Evolutionary conservation across 2,888 invertebrate species (phyloP).

Genomic region (Allygus modestus): DNA sequence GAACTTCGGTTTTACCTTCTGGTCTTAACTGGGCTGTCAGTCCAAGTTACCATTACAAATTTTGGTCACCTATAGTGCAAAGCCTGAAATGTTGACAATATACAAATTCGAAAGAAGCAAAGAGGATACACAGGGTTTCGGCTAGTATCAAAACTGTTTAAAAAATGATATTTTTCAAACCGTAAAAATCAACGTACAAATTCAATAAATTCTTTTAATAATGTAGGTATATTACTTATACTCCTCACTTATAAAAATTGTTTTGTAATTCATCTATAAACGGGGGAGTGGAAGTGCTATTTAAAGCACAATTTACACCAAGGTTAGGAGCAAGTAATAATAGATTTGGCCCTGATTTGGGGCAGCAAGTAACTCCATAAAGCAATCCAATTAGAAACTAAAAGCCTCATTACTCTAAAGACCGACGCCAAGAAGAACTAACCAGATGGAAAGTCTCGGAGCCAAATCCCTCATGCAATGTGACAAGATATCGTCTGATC

Average conservation of each 20-base stretch:
- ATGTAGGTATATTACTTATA: background rate
- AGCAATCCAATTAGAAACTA: slow-evolving; percentile 43
- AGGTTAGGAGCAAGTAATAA: slow-evolving; percentile 2
- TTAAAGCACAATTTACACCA: slow-evolving; percentile 5
- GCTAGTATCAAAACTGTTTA: too few species aligned
- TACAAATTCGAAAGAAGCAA: too few species aligned
- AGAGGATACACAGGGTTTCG: too few species aligned
- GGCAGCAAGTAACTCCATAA: slow-evolving; percentile 17
- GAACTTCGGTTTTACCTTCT: too few species aligned
- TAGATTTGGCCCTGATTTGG: background rate
- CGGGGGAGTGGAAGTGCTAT: background rate
- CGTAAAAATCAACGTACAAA: too few species aligned
- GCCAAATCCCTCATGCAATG: background rate
- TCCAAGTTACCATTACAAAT: too few species aligned
- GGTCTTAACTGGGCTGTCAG: too few species aligned
- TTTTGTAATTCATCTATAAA: background rate
- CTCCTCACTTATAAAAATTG: background rate
- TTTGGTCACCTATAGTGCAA: too few species aligned
- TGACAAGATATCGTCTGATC: background rate
- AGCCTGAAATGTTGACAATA: too few species aligned
- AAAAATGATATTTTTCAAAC: too few species aligned
- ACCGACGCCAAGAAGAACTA: slow-evolving; percentile 13
- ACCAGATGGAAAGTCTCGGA: slow-evolving; percentile 32
- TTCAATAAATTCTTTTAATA: too few species aligned
- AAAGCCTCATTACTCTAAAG: slow-evolving; percentile 49